Evolutionary conservation across 1,140 invertebrate genomes (phyloP).

Genomic region (Scaptodrosophila lebanonensis): DNA sequence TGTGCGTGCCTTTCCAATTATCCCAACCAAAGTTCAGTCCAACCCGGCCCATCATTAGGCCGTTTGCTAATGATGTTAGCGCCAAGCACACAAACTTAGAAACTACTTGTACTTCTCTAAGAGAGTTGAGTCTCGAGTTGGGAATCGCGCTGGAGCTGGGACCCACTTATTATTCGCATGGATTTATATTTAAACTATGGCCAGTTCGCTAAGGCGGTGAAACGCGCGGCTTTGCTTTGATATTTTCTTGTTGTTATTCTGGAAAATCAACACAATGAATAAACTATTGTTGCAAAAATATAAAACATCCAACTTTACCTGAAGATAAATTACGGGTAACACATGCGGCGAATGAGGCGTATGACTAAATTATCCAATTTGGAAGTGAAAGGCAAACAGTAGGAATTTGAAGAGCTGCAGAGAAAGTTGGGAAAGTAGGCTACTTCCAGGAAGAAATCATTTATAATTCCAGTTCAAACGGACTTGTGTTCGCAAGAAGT

Average conservation of each 20-base stretch:
- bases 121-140: no score
- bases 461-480: no score
- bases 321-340: slow-evolving; percentile 56
- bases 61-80: slow-evolving; percentile 61
- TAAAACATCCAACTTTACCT: slow-evolving; percentile 17
- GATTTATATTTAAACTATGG: slow-evolving; percentile 56
- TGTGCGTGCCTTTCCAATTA: slow-evolving; percentile 72
- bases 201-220: no score
- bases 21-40: slow-evolving; percentile 11
- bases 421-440: no score
- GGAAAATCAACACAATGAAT: slow-evolving; percentile 58
- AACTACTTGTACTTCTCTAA: no score
- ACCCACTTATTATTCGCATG: slow-evolving; percentile 50
- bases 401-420: slow-evolving; percentile 54
- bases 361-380: slow-evolving; percentile 76
- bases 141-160: slow-evolving; percentile 24
- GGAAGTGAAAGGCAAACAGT: slow-evolving; percentile 63
- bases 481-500: no score
- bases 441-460: no score
- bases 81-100: no score
- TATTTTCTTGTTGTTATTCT: background rate
- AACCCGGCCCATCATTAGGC: slow-evolving; percentile 50
- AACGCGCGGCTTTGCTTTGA: slow-evolving; percentile 52
- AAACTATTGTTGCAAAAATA: slow-evolving; percentile 72
- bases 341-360: slow-evolving; percentile 52